Percentiles rank a stretch among this genome's conserved stretches.
These are phyloP conservation scores for Halichoerus grypus DNA, from an alignment of 2,113 vertebrate genomes.

Conservation along the genomic window DNA sequence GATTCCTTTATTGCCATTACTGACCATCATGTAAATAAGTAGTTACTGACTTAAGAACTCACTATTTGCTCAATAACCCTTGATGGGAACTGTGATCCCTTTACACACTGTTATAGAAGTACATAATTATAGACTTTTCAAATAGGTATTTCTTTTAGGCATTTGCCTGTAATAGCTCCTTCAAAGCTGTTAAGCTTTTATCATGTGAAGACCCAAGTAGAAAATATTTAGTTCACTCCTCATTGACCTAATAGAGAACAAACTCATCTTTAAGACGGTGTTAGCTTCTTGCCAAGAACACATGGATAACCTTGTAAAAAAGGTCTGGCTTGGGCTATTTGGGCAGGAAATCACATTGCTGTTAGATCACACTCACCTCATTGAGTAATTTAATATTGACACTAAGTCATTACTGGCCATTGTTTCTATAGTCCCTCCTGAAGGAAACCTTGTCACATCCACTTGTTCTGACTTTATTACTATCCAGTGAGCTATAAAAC, in stretches of 20 bases:
- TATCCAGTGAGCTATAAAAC: not conserved
- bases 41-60: constrained; percentile 88
- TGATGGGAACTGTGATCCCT: constrained; percentile 88
- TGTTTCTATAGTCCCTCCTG: constrained; percentile 36
- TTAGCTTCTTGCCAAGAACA: constrained; percentile 80
- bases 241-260: constrained; percentile 87
- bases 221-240: constrained; percentile 88
- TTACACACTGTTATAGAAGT: constrained; percentile 86
- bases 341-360: constrained; percentile 79
- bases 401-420: constrained; percentile 50
- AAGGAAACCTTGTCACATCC: constrained; percentile 51
- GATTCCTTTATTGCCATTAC: constrained; percentile 84
- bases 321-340: constrained; percentile 78
- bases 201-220: constrained; percentile 86
- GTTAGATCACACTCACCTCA: constrained; percentile 54
- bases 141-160: constrained; percentile 87
- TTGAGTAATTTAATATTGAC: constrained; percentile 79
- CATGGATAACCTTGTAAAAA: constrained; percentile 74
- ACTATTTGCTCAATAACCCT: constrained; percentile 90
- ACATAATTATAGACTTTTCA: constrained; percentile 89
- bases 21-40: constrained; percentile 86
- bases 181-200: constrained; percentile 89
- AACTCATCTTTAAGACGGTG: constrained; percentile 83
- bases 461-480: constrained; percentile 52
- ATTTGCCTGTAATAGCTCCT: constrained; percentile 87